Conservation (phyloP, 2,888 invertebrate genomes). For the Dasysyrphus albostriatus region DNA sequence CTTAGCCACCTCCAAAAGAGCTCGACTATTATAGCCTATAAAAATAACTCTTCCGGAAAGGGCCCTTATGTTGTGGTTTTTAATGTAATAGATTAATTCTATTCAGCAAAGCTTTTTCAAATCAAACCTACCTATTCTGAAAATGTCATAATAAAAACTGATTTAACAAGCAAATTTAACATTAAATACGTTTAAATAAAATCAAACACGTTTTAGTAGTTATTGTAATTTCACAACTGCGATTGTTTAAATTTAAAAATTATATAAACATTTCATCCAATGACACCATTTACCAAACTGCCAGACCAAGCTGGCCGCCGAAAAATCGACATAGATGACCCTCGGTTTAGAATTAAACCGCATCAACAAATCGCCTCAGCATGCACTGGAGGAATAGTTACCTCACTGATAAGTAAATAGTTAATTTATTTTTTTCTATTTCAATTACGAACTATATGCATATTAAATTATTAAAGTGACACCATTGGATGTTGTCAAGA, state of each 20-base stretch:
- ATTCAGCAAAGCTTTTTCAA: not conserved
- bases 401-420: slow-evolving; percentile 92
- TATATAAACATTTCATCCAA: not conserved
- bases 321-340: slow-evolving; percentile 86
- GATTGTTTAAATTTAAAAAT: not conserved
- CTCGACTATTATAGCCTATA: no score
- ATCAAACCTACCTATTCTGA: not conserved
- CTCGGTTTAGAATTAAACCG: slow-evolving; percentile 87
- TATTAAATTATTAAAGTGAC: slow-evolving; percentile 89
- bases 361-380: slow-evolving; percentile 83
- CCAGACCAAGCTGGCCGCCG: slow-evolving; percentile 7
- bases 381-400: slow-evolving; percentile 92
- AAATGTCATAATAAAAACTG: slow-evolving; percentile 20
- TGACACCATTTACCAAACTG: slow-evolving; percentile 22
- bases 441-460: not conserved
- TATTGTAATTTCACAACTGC: slow-evolving; percentile 44
- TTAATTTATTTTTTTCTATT: slow-evolving; percentile 75
- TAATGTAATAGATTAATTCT: not conserved
- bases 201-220: not conserved
- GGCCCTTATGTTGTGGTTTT: not conserved
- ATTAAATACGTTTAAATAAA: not conserved
- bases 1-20: no score
- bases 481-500: slow-evolving; percentile 99
- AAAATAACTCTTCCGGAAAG: no score
- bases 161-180: not conserved